A percentile compares a stretch with the other conserved stretches of the same genome.
Conservation (phyloP, 2,797 vertebrate species). For the Hafferia zeledoni region DNA sequence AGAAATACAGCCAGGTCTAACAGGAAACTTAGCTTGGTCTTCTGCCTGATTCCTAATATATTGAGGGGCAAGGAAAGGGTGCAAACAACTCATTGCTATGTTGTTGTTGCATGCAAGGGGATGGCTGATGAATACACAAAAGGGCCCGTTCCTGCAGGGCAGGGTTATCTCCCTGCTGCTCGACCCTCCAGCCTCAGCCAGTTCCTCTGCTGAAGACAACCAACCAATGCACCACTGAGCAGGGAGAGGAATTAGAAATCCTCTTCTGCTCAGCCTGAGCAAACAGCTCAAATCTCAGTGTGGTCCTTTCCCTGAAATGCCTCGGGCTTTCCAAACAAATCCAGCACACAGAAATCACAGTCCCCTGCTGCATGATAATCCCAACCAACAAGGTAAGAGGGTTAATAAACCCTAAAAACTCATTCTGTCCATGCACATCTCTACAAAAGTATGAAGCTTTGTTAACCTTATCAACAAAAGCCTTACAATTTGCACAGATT, state of each 20-base stretch:
- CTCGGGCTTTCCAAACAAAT: background rate
- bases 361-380: background rate
- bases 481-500: background rate
- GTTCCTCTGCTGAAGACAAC: background rate
- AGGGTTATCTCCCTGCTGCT: background rate
- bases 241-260: background rate
- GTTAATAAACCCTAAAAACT: background rate
- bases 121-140: background rate
- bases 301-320: background rate
- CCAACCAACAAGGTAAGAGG: background rate
- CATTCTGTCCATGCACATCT: rapidly evolving
- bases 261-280: background rate
- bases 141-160: background rate
- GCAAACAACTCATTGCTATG: background rate
- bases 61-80: background rate
- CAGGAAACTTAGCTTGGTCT: background rate
- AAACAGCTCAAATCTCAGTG: background rate
- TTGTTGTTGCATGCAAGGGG: background rate
- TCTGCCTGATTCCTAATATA: background rate
- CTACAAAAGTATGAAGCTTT: background rate
- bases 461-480: background rate
- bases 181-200: background rate
- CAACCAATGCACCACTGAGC: background rate
- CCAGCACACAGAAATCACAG: background rate
- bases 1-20: background rate